These are phyloP conservation scores for Heterodera filipjevi DNA, from an alignment of 2,888 invertebrate genomes.

Conservation along the genomic window DNA sequence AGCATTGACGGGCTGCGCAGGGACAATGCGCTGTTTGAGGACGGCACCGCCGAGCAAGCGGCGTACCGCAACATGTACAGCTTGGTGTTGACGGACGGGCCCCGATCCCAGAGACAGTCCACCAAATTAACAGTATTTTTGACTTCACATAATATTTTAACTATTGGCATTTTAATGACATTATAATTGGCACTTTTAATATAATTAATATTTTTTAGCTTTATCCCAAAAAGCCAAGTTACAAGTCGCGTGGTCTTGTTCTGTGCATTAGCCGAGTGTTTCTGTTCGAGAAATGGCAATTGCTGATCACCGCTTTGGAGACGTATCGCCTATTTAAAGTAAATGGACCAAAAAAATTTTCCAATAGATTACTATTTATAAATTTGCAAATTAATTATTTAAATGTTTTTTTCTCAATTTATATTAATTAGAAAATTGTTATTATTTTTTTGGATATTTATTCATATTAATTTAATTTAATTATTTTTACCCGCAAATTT, in stretches of 20 bases:
- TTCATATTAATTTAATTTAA: not conserved
- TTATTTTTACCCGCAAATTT: not conserved
- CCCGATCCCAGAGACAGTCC: not conserved
- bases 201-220: slow-evolving; percentile 27
- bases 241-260: slow-evolving; percentile 35
- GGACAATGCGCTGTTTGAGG: slow-evolving; percentile 10
- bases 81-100: slow-evolving; percentile 30
- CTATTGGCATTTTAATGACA: not conserved
- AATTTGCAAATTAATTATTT: not conserved
- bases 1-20: not conserved
- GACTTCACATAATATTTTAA: not conserved
- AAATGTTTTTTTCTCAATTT: not conserved
- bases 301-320: slow-evolving; percentile 42
- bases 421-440: not conserved
- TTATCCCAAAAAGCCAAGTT: slow-evolving; percentile 32
- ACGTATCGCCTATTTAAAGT: slow-evolving; percentile 39
- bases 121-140: not conserved
- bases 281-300: slow-evolving; percentile 48
- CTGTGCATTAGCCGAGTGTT: slow-evolving; percentile 51
- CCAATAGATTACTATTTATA: not conserved
- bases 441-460: not conserved
- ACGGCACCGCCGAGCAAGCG: not conserved
- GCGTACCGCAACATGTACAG: slow-evolving; percentile 32
- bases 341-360: no score
- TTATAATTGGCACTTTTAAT: no score